phyloP scores from a whole-genome alignment of 2,113 vertebrate species.

The Synodontis membranacea region DNA sequence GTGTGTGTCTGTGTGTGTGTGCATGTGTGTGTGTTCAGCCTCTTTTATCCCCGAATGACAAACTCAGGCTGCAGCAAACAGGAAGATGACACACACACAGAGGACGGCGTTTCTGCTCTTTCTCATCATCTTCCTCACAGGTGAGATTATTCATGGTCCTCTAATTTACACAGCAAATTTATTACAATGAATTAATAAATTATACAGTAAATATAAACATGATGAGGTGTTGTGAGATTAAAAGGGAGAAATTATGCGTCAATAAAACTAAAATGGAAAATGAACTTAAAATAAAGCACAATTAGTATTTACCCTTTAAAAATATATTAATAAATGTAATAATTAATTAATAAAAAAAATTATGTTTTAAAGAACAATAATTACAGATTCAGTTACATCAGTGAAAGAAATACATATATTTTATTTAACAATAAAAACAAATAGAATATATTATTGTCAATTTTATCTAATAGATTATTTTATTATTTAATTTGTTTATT shows the following conservation, averaged over 20 bases:
- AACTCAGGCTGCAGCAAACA: background rate
- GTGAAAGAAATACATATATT: background rate
- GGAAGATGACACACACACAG: constrained; percentile 7
- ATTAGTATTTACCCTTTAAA: background rate
- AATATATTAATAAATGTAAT: background rate
- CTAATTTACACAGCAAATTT: background rate
- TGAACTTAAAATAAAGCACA: no score
- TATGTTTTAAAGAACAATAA: background rate
- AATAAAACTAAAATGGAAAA: background rate
- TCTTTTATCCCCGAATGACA: background rate
- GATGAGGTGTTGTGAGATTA: background rate
- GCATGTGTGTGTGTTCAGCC: background rate
- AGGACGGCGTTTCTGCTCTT: background rate
- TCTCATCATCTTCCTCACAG: background rate
- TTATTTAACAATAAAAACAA: background rate
- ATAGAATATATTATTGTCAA: no score
- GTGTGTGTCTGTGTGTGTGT: constrained; percentile 10
- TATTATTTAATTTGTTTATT: background rate
- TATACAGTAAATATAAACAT: background rate
- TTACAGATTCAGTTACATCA: background rate
- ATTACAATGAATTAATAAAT: background rate
- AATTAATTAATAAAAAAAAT: no score
- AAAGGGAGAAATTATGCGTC: background rate
- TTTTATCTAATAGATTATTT: no score
- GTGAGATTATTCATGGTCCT: background rate